A percentile compares a stretch with the other conserved stretches of the same genome.
Evolutionary conservation across 2,113 vertebrate species (phyloP).

Genomic region (Oreochromis tanganicae): DNA sequence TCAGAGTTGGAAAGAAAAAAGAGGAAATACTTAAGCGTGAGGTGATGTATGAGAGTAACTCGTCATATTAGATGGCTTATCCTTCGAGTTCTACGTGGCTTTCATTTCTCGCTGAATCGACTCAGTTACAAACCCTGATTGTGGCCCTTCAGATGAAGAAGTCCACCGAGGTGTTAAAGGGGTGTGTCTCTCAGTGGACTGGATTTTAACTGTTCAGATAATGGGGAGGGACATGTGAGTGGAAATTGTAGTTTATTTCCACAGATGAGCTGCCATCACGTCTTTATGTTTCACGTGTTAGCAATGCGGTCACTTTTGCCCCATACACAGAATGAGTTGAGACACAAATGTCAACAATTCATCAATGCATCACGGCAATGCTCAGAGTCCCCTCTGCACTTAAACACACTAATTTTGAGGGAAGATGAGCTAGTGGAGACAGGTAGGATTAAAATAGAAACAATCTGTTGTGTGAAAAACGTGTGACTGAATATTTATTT

Average conservation of each 20-base stretch:
- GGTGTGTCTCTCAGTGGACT: not conserved
- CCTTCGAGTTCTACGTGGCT: not conserved
- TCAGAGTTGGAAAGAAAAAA: not conserved
- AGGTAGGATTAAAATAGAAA: not conserved
- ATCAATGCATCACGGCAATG: not conserved
- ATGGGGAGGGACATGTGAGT: not conserved
- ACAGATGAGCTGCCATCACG: not conserved
- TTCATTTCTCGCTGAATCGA: constrained; percentile 49
- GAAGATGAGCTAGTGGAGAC: not conserved
- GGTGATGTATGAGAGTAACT: constrained; percentile 35
- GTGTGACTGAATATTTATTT: rapidly evolving
- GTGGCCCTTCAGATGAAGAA: constrained; percentile 27
- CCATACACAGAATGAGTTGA: not conserved
- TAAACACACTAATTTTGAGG: not conserved
- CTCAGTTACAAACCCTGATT: constrained; percentile 50
- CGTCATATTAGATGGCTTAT: constrained; percentile 48
- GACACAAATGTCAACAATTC: not conserved
- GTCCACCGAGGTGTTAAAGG: not conserved
- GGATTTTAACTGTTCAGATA: not conserved
- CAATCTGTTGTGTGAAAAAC: not conserved
- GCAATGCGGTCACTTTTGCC: not conserved
- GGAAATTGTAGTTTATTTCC: not conserved
- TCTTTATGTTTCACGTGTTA: not conserved
- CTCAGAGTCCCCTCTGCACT: not conserved
- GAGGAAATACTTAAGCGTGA: not conserved